Evolutionary conservation across 2,888 invertebrate species (phyloP).

Genomic region (Zhengitettix transpicula): DNA sequence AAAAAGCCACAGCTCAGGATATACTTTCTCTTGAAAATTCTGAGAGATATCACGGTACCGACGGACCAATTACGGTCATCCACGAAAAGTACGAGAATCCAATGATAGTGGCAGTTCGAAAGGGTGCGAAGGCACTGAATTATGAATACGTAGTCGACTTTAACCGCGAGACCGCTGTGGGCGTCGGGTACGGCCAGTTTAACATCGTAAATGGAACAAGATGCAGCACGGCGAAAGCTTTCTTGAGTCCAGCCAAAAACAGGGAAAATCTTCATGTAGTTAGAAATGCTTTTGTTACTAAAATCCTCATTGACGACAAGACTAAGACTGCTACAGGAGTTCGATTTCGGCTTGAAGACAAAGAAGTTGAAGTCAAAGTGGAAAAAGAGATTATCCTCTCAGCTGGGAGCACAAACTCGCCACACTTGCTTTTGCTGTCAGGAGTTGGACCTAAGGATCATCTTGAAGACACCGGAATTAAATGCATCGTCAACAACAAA

Average conservation of each 20-base stretch:
- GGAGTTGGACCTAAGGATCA: conserved; percentile 33
- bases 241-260: conserved; percentile 38
- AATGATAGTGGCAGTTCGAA: conserved; percentile 25
- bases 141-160: conserved; percentile 24
- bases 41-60: conserved; percentile 29
- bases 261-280: conserved; percentile 52
- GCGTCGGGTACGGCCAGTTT: conserved; percentile 30
- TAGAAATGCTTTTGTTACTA: conserved; percentile 39
- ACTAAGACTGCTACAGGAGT: conserved; percentile 51
- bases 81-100: conserved; percentile 29
- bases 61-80: conserved; percentile 32
- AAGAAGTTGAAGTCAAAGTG: conserved; percentile 20
- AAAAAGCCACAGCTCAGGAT: conserved; percentile 29
- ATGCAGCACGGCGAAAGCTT: conserved; percentile 43
- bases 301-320: conserved; percentile 44
- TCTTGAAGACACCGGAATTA: conserved; percentile 21
- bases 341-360: conserved; percentile 38
- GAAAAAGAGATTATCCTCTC: conserved; percentile 32
- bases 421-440: conserved; percentile 42
- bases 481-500: conserved; percentile 17
- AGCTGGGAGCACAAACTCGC: conserved; percentile 37
- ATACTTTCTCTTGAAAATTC: conserved; percentile 36
- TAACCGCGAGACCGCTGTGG: conserved; percentile 21
- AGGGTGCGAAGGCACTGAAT: conserved; percentile 31
- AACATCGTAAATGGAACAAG: conserved; percentile 30